These are phyloP conservation scores for Pseudopleuronectes americanus DNA, from an alignment of 2,797 vertebrate species.

Conservation along the genomic window DNA sequence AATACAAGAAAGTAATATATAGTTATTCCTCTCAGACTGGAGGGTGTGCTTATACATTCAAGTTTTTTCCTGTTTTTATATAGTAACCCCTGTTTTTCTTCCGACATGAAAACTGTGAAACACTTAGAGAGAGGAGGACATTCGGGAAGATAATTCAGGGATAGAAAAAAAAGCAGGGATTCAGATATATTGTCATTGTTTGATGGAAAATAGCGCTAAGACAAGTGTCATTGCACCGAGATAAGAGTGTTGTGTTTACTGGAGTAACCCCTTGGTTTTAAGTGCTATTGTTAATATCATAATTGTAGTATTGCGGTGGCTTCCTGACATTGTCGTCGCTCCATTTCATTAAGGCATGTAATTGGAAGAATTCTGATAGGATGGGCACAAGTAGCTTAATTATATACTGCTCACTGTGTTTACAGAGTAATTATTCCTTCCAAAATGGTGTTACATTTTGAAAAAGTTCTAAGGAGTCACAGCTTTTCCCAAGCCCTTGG, in stretches of 20 bases:
- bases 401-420: conserved; percentile 84
- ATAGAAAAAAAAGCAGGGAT: conserved; percentile 62
- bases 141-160: conserved; percentile 7
- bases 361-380: conserved; percentile 89
- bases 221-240: conserved; percentile 82
- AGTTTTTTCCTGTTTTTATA: conserved; percentile 45
- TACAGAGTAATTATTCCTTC: conserved; percentile 86
- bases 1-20: conserved; percentile 31
- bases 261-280: conserved; percentile 87
- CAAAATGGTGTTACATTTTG: conserved; percentile 83
- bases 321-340: conserved; percentile 83
- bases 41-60: too few species aligned
- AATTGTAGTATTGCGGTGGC: conserved; percentile 86
- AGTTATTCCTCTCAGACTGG: too few species aligned
- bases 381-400: conserved; percentile 88
- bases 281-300: conserved; percentile 88
- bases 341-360: conserved; percentile 89
- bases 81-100: conserved; percentile 41
- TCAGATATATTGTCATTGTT: conserved; percentile 82
- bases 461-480: conserved; percentile 80
- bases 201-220: conserved; percentile 79
- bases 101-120: conserved; percentile 54
- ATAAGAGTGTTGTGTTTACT: conserved; percentile 85
- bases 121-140: conserved; percentile 36
- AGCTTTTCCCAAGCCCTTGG: conserved; percentile 63